phyloP scores from a whole-genome alignment of 1,140 invertebrate genomes.

The Arctopsyche grandis region DNA sequence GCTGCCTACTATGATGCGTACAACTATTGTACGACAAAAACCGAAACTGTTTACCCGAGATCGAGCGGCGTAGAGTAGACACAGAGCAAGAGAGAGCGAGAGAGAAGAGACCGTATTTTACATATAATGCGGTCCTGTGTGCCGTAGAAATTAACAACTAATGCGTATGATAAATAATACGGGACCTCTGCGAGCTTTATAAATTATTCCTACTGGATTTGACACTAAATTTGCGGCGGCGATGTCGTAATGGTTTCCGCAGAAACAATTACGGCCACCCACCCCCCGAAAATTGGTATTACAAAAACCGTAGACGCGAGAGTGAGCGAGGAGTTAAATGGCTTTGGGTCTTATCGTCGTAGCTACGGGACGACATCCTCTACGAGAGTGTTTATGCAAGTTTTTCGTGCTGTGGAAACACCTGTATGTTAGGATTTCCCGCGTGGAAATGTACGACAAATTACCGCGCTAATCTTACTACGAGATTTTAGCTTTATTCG shows the following conservation, averaged over 20 bases:
- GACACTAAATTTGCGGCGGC: conserved; percentile 36
- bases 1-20: too few relatives aligned
- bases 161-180: conserved; percentile 34
- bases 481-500: too few relatives aligned
- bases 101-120: too few relatives aligned
- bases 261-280: conserved; percentile 32
- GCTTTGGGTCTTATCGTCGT: too few relatives aligned
- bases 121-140: conserved; percentile 13
- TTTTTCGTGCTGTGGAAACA: too few relatives aligned
- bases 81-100: background rate
- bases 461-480: too few relatives aligned
- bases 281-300: conserved; percentile 27
- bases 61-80: background rate
- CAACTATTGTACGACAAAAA: conserved; percentile 17
- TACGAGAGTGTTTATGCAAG: too few relatives aligned
- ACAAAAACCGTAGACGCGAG: conserved; percentile 14
- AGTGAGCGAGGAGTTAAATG: background rate
- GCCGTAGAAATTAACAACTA: conserved; percentile 35
- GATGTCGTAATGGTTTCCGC: conserved; percentile 11
- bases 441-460: too few relatives aligned
- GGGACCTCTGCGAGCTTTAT: conserved; percentile 8
- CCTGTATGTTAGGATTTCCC: too few relatives aligned
- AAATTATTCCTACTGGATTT: conserved; percentile 41
- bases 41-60: conserved; percentile 13
- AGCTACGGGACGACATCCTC: too few relatives aligned